These are phyloP conservation scores for Microtus oregoni DNA, from an alignment of 2,113 vertebrate species.

Conservation along the genomic window DNA sequence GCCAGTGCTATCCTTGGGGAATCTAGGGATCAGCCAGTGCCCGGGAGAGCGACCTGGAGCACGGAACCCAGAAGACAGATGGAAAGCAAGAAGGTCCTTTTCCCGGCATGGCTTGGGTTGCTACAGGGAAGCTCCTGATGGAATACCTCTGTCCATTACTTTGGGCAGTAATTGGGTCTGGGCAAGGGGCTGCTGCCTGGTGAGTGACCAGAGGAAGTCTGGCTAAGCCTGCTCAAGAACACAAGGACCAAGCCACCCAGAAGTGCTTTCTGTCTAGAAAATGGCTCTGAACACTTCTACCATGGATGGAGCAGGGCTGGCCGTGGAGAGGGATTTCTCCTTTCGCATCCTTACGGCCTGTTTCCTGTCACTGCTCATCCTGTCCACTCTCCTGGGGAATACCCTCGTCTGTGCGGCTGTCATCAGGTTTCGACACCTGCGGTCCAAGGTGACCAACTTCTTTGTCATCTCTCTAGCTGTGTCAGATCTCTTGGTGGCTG, in stretches of 20 bases:
- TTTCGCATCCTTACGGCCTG: conserved; percentile 95
- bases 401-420: conserved; percentile 96
- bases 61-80: background rate
- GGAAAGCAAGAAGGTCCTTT: background rate
- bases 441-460: conserved; percentile 99
- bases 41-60: background rate
- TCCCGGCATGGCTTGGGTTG: background rate
- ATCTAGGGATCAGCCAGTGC: background rate
- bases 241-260: conserved; percentile 80
- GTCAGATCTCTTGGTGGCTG: conserved; percentile 96
- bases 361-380: conserved; percentile 96
- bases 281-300: conserved; percentile 93
- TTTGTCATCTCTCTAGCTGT: conserved; percentile 99
- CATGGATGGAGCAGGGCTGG: conserved; percentile 89
- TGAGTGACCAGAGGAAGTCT: conserved; percentile 70
- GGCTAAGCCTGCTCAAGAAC: conserved; percentile 71
- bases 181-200: conserved; percentile 42
- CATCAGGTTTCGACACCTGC: conserved; percentile 96
- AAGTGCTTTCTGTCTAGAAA: conserved; percentile 86
- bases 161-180: background rate
- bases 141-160: background rate
- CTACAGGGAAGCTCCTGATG: background rate
- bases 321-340: conserved; percentile 91
- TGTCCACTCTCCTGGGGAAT: conserved; percentile 97
- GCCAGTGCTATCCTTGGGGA: background rate